Conservation (phyloP, 2,113 vertebrate species). For the Channa maculata region DNA sequence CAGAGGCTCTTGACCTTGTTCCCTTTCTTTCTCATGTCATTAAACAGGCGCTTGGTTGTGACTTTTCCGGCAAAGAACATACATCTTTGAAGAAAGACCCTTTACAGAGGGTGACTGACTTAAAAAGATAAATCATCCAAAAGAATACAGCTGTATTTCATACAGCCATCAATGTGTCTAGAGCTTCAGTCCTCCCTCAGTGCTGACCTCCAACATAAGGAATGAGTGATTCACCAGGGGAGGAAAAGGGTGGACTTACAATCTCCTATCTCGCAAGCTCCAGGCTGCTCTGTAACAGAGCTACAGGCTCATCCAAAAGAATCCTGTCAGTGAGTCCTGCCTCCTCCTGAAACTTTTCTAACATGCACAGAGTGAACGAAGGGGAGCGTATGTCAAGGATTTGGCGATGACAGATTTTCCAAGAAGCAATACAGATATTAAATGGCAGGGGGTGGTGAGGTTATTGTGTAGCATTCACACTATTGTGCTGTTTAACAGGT, state of each 20-base stretch:
- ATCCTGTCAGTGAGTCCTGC: constrained; percentile 13
- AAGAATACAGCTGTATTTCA: constrained; percentile 37
- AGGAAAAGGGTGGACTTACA: constrained; percentile 19
- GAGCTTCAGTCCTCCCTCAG: constrained; percentile 17
- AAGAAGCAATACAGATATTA: constrained; percentile 1
- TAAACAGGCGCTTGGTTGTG: constrained; percentile 26
- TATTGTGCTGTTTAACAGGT: constrained; percentile 7
- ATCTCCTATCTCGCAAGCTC: constrained; percentile 36
- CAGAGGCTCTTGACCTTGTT: constrained; percentile 58
- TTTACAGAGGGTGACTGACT: constrained; percentile 30
- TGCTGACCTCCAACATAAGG: constrained; percentile 60
- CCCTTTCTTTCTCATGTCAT: constrained; percentile 43
- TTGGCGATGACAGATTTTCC: constrained; percentile 39
- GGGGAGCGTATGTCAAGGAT: constrained; percentile 28
- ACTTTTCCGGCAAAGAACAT: constrained; percentile 58
- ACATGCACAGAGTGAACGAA: constrained; percentile 6
- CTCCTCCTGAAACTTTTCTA: constrained; percentile 29
- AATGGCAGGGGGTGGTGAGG: constrained; percentile 13
- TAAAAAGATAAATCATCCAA: constrained; percentile 45
- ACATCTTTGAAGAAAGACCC: constrained; percentile 49
- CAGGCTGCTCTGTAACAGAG: constrained; percentile 38
- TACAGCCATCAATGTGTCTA: constrained; percentile 44
- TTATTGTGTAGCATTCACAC: constrained; percentile 28
- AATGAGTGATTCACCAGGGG: constrained; percentile 63
- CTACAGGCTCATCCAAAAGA: constrained; percentile 29